phyloP scores from a whole-genome alignment of 2,888 invertebrate species.

The Andrena fulva region DNA sequence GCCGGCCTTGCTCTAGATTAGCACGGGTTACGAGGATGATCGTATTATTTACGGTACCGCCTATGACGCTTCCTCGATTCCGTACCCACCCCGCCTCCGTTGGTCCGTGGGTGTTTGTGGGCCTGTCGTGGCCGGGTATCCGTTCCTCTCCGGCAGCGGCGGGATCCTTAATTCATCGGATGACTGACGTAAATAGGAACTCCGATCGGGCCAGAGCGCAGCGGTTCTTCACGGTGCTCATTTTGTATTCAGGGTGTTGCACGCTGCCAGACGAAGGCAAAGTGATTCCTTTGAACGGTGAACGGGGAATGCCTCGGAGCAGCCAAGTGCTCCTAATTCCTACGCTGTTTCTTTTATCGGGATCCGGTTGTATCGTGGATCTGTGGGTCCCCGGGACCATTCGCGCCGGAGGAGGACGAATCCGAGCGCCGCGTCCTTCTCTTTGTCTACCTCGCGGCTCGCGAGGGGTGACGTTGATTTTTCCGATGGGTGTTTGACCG shows the following conservation, averaged over 20 bases:
- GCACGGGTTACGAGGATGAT: background rate
- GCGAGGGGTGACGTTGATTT: background rate
- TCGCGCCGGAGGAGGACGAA: background rate
- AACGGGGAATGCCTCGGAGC: constrained; percentile 59
- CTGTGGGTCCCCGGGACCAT: constrained; percentile 41
- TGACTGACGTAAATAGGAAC: constrained; percentile 81
- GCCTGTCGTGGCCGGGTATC: constrained; percentile 34
- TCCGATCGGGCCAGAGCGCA: constrained; percentile 65
- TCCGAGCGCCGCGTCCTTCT: no score
- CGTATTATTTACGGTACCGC: background rate
- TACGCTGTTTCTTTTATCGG: constrained; percentile 63
- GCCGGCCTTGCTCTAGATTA: background rate
- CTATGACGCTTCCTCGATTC: background rate
- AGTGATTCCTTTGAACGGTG: constrained; percentile 76
- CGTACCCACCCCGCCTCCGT: background rate
- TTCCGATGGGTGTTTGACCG: background rate
- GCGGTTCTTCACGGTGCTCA: constrained; percentile 78
- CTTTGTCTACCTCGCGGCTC: background rate
- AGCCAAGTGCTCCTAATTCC: constrained; percentile 73
- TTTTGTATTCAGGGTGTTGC: constrained; percentile 76
- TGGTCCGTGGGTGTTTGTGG: constrained; percentile 4
- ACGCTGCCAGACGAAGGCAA: constrained; percentile 72
- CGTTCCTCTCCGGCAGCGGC: constrained; percentile 46
- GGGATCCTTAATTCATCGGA: constrained; percentile 76
- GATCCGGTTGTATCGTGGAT: constrained; percentile 56